Evolutionary conservation across 2,888 invertebrate species (phyloP).

Genomic region (Latrodectus hesperus): DNA sequence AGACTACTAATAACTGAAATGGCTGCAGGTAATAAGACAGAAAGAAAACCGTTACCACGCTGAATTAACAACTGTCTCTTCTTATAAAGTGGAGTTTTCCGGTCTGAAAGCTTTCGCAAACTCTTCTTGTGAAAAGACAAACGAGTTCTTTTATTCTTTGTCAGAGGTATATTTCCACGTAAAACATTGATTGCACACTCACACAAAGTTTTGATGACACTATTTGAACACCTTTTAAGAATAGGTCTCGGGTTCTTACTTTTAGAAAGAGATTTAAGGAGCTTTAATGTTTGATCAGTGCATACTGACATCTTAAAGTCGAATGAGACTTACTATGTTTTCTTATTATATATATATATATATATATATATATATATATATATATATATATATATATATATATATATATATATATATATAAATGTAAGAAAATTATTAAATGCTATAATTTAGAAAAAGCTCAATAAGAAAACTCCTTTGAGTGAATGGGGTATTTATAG

Average conservation of each 20-base stretch:
- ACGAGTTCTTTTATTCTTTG: conserved; percentile 3
- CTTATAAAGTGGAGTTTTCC: conserved; percentile 28
- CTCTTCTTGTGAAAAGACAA: conserved; percentile 11
- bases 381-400: no score
- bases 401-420: no score
- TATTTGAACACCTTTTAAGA: no score
- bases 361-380: no score
- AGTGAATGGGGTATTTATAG: neutral
- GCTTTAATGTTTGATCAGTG: no score
- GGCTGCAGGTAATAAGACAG: conserved; percentile 22
- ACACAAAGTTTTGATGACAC: no score
- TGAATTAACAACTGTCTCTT: conserved; percentile 27
- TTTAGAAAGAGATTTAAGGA: no score
- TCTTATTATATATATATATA: neutral
- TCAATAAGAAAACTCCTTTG: conserved; percentile 5
- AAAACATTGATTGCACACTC: no score
- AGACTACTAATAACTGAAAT: conserved; percentile 13
- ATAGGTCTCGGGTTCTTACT: no score
- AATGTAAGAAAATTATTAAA: neutral
- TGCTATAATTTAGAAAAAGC: conserved; percentile 9
- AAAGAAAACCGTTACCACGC: conserved; percentile 32
- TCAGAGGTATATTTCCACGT: no score
- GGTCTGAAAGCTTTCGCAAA: conserved; percentile 23
- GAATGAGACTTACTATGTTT: neutral
- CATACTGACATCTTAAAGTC: no score